phyloP scores from a whole-genome alignment of 2,888 invertebrate genomes.

The Chaitophorus viminalis region DNA sequence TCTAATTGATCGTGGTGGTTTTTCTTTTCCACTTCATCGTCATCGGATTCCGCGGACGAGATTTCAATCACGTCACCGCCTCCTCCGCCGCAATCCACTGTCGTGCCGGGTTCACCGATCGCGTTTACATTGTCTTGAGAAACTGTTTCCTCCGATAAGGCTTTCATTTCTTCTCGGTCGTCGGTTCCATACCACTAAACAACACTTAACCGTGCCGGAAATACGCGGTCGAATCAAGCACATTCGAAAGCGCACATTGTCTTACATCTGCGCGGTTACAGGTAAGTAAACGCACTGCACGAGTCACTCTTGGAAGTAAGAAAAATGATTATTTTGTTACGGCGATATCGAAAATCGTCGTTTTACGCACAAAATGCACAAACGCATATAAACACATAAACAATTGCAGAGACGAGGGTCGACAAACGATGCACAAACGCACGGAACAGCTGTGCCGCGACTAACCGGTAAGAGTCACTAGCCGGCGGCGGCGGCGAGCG shows the following conservation, averaged over 20 bases:
- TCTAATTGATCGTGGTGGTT: no score
- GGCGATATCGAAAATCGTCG: not conserved
- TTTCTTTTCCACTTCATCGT: not conserved
- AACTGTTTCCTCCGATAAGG: slow-evolving; percentile 67
- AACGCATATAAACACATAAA: not conserved
- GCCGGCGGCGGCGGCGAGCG: slow-evolving; percentile 64
- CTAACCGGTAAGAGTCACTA: slow-evolving; percentile 67
- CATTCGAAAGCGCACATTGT: not conserved
- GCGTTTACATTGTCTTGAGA: slow-evolving; percentile 66
- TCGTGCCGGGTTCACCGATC: slow-evolving; percentile 63
- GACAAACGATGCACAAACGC: slow-evolving; percentile 68
- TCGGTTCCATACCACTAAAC: slow-evolving; percentile 67
- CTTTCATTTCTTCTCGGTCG: slow-evolving; percentile 69
- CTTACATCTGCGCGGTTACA: no score
- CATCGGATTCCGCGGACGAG: slow-evolving; percentile 22
- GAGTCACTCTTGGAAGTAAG: no score
- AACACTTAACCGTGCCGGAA: slow-evolving; percentile 63
- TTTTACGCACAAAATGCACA: not conserved
- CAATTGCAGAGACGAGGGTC: slow-evolving; percentile 38
- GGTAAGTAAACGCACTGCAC: no score
- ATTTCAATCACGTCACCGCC: not conserved
- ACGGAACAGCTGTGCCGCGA: slow-evolving; percentile 66
- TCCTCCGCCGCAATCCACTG: not conserved
- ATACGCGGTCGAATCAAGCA: slow-evolving; percentile 63
- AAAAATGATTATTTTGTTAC: no score